phyloP scores from a whole-genome alignment of 2,888 invertebrate genomes.

The Noctuana brunneofusca region DNA sequence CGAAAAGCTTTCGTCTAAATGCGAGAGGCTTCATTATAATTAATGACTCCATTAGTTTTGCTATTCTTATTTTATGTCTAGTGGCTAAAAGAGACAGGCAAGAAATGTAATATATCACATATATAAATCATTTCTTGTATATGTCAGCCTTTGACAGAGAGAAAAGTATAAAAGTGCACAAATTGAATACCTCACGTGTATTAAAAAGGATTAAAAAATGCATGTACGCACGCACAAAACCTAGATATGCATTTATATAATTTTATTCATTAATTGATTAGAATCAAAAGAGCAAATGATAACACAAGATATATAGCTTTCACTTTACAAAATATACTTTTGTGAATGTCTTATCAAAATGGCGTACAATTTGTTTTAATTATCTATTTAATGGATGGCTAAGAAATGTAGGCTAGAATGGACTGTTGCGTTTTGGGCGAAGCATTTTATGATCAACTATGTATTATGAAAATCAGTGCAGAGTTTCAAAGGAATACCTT shows the following conservation, averaged over 20 bases:
- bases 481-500: too few species aligned
- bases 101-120: too few species aligned
- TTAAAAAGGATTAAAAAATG: too few species aligned
- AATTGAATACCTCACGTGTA: too few species aligned
- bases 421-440: not conserved
- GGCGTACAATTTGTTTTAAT: slow-evolving; percentile 13
- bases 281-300: not conserved
- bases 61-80: too few species aligned
- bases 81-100: too few species aligned
- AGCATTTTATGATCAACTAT: not conserved
- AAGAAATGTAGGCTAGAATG: not conserved
- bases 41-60: too few species aligned
- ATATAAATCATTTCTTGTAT: too few species aligned
- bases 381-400: not conserved
- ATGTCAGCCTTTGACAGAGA: too few species aligned
- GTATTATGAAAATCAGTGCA: not conserved
- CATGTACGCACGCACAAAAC: not conserved
- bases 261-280: not conserved
- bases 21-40: too few species aligned
- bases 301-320: slow-evolving; percentile 11
- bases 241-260: not conserved
- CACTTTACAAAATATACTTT: slow-evolving; percentile 16
- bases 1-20: too few species aligned
- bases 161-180: too few species aligned
- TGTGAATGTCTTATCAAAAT: not conserved